A percentile compares a stretch with the other conserved stretches of the same genome.
Evolutionary conservation across 2,888 invertebrate genomes (phyloP).

Genomic region (Folsomia manolachei): DNA sequence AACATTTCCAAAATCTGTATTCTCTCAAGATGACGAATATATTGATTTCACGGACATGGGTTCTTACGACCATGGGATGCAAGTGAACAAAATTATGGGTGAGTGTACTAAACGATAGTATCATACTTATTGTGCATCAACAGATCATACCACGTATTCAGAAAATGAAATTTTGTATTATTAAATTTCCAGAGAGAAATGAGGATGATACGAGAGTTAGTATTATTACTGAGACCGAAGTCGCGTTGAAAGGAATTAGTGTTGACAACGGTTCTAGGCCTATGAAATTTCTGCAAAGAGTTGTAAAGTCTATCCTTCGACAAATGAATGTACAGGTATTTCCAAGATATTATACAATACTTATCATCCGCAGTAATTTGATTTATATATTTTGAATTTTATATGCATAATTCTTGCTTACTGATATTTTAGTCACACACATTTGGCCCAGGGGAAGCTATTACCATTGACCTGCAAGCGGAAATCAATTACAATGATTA

Average conservation of each 20-base stretch:
- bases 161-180: background rate
- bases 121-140: too few relatives aligned
- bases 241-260: background rate
- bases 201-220: background rate
- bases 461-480: conserved; percentile 49
- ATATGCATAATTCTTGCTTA: too few relatives aligned
- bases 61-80: conserved; percentile 43
- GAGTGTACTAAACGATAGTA: background rate
- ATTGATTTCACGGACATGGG: conserved; percentile 48
- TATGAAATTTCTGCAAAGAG: conserved; percentile 41
- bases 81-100: conserved; percentile 29
- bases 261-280: conserved; percentile 16
- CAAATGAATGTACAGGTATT: conserved; percentile 49
- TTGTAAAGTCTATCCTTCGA: conserved; percentile 42
- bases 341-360: background rate
- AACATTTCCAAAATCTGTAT: background rate
- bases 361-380: background rate
- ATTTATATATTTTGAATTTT: conserved; percentile 9
- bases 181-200: background rate
- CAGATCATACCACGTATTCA: background rate
- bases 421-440: conserved; percentile 42
- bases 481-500: conserved; percentile 48
- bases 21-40: conserved; percentile 30
- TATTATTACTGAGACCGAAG: too few relatives aligned
- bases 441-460: conserved; percentile 49